Conservation (phyloP, 2,113 vertebrate genomes). For the Paradoxurus hermaphroditus region DNA sequence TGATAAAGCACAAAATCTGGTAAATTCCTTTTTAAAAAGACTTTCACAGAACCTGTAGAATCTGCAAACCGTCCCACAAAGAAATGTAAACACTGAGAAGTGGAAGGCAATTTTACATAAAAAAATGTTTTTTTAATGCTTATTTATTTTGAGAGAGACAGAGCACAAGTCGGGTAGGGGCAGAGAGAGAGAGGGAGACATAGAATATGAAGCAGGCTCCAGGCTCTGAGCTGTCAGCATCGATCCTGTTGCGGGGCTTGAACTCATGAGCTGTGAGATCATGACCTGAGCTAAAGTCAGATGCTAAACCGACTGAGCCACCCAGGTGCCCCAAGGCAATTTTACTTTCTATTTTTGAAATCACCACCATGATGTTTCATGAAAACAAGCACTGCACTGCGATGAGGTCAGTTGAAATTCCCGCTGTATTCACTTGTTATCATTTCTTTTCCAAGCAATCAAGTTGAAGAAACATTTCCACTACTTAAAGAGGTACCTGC, state of each 20-base stretch:
- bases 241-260: too few species aligned
- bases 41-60: neutral
- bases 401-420: neutral
- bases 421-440: neutral
- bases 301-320: too few species aligned
- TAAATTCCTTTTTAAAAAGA: conserved; percentile 2
- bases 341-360: conserved; percentile 17
- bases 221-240: too few species aligned
- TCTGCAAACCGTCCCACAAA: neutral
- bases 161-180: too few species aligned
- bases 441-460: conserved; percentile 33
- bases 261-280: too few species aligned
- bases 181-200: too few species aligned
- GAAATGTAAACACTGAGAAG: neutral
- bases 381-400: neutral
- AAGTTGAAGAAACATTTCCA: neutral
- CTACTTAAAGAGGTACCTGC: neutral
- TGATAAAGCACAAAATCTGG: neutral
- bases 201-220: too few species aligned
- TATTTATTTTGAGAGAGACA: too few species aligned
- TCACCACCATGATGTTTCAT: neutral
- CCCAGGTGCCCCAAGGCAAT: neutral
- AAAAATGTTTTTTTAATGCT: too few species aligned
- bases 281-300: too few species aligned
- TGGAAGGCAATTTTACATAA: neutral